Evolutionary conservation across 1,140 invertebrate genomes (phyloP).

Genomic region (Bombus superbus): DNA sequence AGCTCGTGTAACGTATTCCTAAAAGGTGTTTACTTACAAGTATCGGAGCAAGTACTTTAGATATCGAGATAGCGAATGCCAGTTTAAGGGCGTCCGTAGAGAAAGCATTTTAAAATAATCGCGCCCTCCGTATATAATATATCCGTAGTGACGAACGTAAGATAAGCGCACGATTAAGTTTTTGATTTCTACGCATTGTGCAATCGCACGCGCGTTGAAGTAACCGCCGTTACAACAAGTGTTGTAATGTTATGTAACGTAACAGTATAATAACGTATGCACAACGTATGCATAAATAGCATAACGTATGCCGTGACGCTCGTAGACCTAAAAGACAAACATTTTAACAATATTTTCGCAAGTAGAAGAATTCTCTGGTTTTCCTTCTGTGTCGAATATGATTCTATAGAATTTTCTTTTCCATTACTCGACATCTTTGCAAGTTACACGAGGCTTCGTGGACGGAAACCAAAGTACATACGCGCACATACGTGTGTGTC

Average conservation of each 20-base stretch:
- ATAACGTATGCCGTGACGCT: too few relatives aligned
- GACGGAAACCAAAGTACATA: not conserved
- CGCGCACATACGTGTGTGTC: too few relatives aligned
- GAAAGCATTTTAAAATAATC: not conserved
- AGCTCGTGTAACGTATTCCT: not conserved
- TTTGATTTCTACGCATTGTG: not conserved
- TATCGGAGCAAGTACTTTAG: not conserved
- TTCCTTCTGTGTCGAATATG: not conserved
- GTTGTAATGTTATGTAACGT: not conserved
- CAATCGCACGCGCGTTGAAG: not conserved
- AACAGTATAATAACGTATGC: not conserved
- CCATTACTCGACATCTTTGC: not conserved
- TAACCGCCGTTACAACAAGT: not conserved
- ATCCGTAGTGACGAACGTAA: not conserved
- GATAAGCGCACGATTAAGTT: not conserved
- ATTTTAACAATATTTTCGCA: not conserved
- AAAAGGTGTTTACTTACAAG: not conserved
- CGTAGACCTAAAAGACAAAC: not conserved
- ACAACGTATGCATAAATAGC: too few relatives aligned
- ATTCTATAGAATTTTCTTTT: not conserved
- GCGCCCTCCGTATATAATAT: not conserved
- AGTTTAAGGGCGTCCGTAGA: not conserved
- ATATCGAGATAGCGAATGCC: not conserved
- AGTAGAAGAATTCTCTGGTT: not conserved
- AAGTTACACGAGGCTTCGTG: not conserved